Conservation (phyloP, 2,888 invertebrate genomes). For the Aplocera efformata region DNA sequence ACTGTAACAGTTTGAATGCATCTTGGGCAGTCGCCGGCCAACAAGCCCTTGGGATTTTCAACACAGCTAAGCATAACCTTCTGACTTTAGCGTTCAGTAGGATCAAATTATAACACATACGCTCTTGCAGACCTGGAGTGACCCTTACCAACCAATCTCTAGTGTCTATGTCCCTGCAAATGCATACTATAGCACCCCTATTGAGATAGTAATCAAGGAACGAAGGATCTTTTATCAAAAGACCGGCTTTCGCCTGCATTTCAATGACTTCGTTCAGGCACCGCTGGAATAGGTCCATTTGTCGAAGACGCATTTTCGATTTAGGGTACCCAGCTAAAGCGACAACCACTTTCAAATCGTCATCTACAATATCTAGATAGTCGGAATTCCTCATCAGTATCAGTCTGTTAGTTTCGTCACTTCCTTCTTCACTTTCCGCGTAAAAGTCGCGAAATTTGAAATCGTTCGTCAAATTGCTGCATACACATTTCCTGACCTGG, state of each 20-base stretch:
- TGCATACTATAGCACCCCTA: constrained; percentile 64
- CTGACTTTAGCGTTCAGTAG: constrained; percentile 60
- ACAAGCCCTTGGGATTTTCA: constrained; percentile 55
- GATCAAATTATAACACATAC: constrained; percentile 58
- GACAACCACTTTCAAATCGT: constrained; percentile 57
- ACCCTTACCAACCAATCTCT: constrained; percentile 67
- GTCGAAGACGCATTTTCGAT: constrained; percentile 57
- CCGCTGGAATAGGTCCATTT: constrained; percentile 60
- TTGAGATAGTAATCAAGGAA: constrained; percentile 68
- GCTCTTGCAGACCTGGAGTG: constrained; percentile 62
- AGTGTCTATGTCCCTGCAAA: constrained; percentile 61
- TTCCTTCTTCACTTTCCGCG: constrained; percentile 53
- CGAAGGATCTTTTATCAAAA: constrained; percentile 52
- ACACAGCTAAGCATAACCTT: constrained; percentile 57
- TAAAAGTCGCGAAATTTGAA: constrained; percentile 57
- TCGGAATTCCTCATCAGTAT: constrained; percentile 59
- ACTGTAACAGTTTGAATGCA: constrained; percentile 65
- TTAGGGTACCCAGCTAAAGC: constrained; percentile 65
- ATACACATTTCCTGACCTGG: constrained; percentile 30
- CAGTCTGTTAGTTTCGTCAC: constrained; percentile 59
- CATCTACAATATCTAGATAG: constrained; percentile 62
- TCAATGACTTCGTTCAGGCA: constrained; percentile 58
- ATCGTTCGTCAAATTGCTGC: constrained; percentile 48
- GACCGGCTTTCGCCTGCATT: constrained; percentile 62
- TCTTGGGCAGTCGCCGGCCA: constrained; percentile 64